Percentiles rank a stretch among this genome's conserved stretches.
phyloP scores from a whole-genome alignment of 2,888 invertebrate genomes.

The Leptopilina myrica region DNA sequence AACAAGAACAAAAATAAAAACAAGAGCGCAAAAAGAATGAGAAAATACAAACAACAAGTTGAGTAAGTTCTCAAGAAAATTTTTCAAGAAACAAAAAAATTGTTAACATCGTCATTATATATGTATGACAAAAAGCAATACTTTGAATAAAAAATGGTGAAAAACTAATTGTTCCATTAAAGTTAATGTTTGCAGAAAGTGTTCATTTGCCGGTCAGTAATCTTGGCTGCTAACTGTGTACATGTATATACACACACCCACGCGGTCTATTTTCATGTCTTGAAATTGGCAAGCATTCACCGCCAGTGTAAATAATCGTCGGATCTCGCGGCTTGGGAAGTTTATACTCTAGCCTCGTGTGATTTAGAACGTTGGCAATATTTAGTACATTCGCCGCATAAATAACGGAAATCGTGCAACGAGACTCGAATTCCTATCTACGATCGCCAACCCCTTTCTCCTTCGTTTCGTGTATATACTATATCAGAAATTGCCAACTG shows the following conservation, averaged over 20 bases:
- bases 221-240: slow-evolving; percentile 11
- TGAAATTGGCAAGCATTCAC: slow-evolving; percentile 39
- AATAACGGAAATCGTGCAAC: slow-evolving; percentile 41
- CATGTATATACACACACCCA: slow-evolving; percentile 26
- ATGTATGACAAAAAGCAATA: background rate
- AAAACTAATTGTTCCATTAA: slow-evolving; percentile 11
- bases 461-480: background rate
- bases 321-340: slow-evolving; percentile 41
- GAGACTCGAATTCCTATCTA: slow-evolving; percentile 39
- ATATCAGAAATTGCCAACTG: slow-evolving; percentile 12
- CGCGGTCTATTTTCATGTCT: slow-evolving; percentile 36
- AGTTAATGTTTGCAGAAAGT: slow-evolving; percentile 17
- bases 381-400: slow-evolving; percentile 40
- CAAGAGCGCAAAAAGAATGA: too few species aligned
- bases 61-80: too few species aligned
- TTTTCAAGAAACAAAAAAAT: too few species aligned
- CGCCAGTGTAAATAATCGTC: slow-evolving; percentile 37
- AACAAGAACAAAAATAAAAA: too few species aligned
- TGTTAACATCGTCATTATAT: too few species aligned
- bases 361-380: slow-evolving; percentile 40
- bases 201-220: slow-evolving; percentile 32
- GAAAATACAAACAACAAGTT: too few species aligned
- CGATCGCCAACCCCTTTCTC: background rate
- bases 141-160: background rate
- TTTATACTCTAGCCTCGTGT: slow-evolving; percentile 39